Evolutionary conservation across 1,140 invertebrate genomes (phyloP).

Genomic region (Drosophila rufa): DNA sequence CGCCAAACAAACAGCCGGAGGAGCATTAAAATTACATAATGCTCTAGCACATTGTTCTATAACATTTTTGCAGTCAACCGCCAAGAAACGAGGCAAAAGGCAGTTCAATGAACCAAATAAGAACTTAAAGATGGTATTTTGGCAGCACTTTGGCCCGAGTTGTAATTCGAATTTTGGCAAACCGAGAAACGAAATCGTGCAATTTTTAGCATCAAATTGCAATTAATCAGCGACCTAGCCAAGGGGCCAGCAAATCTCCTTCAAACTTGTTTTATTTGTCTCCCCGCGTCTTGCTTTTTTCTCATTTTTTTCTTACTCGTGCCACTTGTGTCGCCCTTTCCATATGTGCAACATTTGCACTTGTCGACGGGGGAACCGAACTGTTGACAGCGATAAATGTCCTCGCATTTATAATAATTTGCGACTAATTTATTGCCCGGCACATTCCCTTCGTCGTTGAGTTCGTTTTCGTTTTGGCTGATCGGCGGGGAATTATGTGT

Average conservation of each 20-base stretch:
- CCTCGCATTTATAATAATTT: slow-evolving; percentile 80
- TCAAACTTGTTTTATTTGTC: slow-evolving; percentile 44
- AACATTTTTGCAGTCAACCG: slow-evolving; percentile 19
- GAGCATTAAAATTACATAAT: slow-evolving; percentile 52
- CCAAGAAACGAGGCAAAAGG: not conserved
- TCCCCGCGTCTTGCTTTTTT: slow-evolving; percentile 1
- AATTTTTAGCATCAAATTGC: slow-evolving; percentile 82
- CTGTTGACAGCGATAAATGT: slow-evolving; percentile 75
- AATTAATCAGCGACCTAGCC: slow-evolving; percentile 67
- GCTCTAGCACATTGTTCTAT: slow-evolving; percentile 32
- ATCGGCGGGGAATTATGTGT: slow-evolving; percentile 47
- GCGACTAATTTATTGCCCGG: slow-evolving; percentile 76
- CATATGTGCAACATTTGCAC: slow-evolving; percentile 59
- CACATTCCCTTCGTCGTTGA: slow-evolving; percentile 48
- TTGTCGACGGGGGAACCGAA: slow-evolving; percentile 58
- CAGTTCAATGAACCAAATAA: slow-evolving; percentile 35
- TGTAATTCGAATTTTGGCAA: slow-evolving; percentile 46
- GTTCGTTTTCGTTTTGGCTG: slow-evolving; percentile 27
- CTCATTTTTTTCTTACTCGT: not conserved
- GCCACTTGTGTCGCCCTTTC: slow-evolving; percentile 22
- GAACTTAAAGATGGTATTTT: slow-evolving; percentile 6
- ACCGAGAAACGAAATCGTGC: slow-evolving; percentile 32
- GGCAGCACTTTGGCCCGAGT: slow-evolving; percentile 19
- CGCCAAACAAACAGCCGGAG: slow-evolving; percentile 2
- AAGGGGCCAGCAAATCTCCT: slow-evolving; percentile 40